Base-by-base conservation (phyloP, 1,140 invertebrate genomes). In the Hestina assimilis region DNA sequence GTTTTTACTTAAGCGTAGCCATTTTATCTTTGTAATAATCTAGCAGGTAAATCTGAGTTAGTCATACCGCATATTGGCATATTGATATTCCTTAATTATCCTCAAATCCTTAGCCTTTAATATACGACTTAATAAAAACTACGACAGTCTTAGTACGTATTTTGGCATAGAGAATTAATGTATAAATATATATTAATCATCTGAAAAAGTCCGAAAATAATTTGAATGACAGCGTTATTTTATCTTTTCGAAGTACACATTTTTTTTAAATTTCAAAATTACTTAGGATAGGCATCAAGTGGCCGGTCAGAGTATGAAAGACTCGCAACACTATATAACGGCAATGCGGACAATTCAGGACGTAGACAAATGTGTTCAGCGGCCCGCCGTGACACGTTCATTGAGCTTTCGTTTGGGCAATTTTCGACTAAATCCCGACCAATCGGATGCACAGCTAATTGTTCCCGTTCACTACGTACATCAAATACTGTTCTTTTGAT, bases 341-440 rank as follows among this genome's bases (percentile, higher is more conserved):
- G 72, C 79, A 81, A 76, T 83, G 82, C 82, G 79, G 82, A 83
- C 78, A 76, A 81, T 80, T 70, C 67, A 57, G 70, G 78, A 85
- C 77, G 72, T 75, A 73, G 82, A 85, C 72, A 83, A 83, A 85
- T 83, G 79, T 71, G 74, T 58, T 70, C 76, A 62, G 67, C 75
- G 72, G 77, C 56, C 74, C 69, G 65, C 72, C 70, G 71, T 83
- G 82, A 83, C 79, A 77, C 82, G 79, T 85, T 79, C 82, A 83
- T 85, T 82, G 79, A 80, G 79, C 78, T 78, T 85, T 81, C 82
- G 83, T 85, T 85, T 80, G 78, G 73, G 72, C 78, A 83, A 85
- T 81, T 83, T 79, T 81, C 76, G 73, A 73, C 76, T 75, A 82
- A 83, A 80, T 77, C 76, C 75, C 66, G 63, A 64, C 76, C 73